A percentile compares a stretch with the other conserved stretches of the same genome.
Evolutionary conservation across 2,888 invertebrate genomes (phyloP).

Genomic region (Drosophila vallismaia): DNA sequence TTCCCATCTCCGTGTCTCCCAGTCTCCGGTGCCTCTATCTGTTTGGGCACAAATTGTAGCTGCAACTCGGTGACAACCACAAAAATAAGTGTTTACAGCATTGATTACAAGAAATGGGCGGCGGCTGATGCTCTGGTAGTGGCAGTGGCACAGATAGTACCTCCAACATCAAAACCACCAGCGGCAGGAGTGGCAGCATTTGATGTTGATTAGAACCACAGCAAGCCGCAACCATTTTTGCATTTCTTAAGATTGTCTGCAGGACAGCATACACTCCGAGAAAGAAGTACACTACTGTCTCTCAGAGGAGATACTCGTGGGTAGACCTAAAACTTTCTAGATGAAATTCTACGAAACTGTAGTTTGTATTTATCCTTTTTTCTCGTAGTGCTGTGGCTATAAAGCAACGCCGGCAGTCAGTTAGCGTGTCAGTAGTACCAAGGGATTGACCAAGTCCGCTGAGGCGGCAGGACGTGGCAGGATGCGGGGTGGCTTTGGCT

Average conservation of each 20-base stretch:
- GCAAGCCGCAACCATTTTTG: slow-evolving; percentile 65
- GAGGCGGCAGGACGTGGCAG: slow-evolving; percentile 1
- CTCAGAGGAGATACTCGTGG: too few species aligned
- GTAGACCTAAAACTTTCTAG: too few species aligned
- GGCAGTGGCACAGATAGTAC: slow-evolving; percentile 8
- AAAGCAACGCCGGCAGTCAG: slow-evolving; percentile 42
- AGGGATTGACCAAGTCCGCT: slow-evolving; percentile 47
- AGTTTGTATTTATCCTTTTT: not conserved
- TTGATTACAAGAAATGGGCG: slow-evolving; percentile 70
- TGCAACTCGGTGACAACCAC: slow-evolving; percentile 63
- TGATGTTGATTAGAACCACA: slow-evolving; percentile 66
- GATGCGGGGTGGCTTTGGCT: slow-evolving; percentile 24
- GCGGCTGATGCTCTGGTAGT: slow-evolving; percentile 33
- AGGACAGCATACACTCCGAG: slow-evolving; percentile 8
- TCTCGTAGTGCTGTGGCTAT: slow-evolving; percentile 6
- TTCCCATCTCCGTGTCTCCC: slow-evolving; percentile 9
- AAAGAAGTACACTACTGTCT: too few species aligned
- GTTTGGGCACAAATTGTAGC: slow-evolving; percentile 28
- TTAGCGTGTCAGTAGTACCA: slow-evolving; percentile 72
- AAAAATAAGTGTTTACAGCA: slow-evolving; percentile 80
- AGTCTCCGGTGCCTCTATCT: slow-evolving; percentile 5
- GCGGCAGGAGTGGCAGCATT: slow-evolving; percentile 23
- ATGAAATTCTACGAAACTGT: too few species aligned
- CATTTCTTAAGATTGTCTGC: slow-evolving; percentile 60
- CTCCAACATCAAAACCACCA: slow-evolving; percentile 18